These are phyloP conservation scores for Xenops minutus DNA, from an alignment of 2,797 vertebrate genomes.

Conservation along the genomic window DNA sequence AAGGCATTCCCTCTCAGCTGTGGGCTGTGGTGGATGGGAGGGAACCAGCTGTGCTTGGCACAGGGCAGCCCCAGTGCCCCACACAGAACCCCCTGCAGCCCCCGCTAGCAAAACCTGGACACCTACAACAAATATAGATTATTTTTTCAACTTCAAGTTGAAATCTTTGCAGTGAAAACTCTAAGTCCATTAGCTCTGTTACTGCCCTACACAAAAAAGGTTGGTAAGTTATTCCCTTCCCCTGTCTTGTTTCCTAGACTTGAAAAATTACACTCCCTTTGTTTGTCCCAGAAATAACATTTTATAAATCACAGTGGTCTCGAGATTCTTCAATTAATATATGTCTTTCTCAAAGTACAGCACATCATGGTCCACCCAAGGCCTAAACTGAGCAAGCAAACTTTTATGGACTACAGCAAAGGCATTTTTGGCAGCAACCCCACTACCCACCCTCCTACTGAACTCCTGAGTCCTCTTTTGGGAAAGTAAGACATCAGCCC, in stretches of 20 bases:
- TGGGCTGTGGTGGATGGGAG: accelerated
- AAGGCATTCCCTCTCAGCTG: accelerated
- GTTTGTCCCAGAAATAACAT: neutral
- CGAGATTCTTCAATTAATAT: neutral
- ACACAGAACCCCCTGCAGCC: neutral
- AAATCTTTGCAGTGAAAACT: neutral
- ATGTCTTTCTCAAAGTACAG: neutral
- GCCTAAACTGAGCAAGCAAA: neutral
- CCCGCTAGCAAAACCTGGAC: neutral
- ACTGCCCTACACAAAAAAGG: neutral
- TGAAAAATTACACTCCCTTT: neutral
- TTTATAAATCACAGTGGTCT: neutral
- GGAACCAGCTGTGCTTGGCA: accelerated
- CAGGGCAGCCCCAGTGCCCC: accelerated
- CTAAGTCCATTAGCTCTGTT: neutral
- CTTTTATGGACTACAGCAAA: neutral
- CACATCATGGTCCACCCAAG: neutral
- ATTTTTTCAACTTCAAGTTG: neutral
- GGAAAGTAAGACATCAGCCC: neutral
- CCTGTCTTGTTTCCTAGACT: neutral
- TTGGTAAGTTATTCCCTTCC: neutral
- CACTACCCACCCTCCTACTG: neutral
- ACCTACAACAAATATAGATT: neutral
- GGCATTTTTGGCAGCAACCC: neutral
- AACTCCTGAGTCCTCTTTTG: neutral